Conservation (phyloP, 1,140 invertebrate genomes). For the Drosophila orosa region DNA sequence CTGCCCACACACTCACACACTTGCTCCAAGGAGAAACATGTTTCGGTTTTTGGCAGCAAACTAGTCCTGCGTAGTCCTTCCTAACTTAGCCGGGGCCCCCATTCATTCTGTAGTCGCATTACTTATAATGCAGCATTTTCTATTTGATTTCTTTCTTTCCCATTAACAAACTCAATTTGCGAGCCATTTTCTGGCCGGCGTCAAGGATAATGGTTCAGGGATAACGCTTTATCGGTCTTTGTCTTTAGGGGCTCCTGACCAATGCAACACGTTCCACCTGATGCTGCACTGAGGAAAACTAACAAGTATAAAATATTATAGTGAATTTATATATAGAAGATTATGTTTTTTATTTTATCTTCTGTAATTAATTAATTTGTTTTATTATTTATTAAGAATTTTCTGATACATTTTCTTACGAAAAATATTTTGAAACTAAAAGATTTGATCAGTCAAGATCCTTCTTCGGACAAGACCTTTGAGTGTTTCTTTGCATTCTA, state of each 20-base stretch:
- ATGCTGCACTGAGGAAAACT: conserved; percentile 20
- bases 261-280: conserved; percentile 65
- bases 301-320: background rate
- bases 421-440: background rate
- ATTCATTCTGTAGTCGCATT: conserved; percentile 16
- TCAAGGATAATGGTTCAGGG: conserved; percentile 64
- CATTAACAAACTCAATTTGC: conserved; percentile 76
- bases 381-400: background rate
- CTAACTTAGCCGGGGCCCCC: background rate
- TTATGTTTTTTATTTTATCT: background rate
- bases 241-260: conserved; percentile 56
- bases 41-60: conserved; percentile 66
- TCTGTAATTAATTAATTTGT: background rate
- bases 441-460: background rate
- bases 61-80: conserved; percentile 34
- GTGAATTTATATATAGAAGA: background rate
- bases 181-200: conserved; percentile 59
- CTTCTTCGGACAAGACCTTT: background rate
- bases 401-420: background rate
- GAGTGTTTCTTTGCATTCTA: too few relatives aligned
- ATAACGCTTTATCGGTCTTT: conserved; percentile 60
- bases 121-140: conserved; percentile 59
- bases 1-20: conserved; percentile 9
- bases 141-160: conserved; percentile 48
- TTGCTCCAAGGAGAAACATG: conserved; percentile 23